These are phyloP conservation scores for Etheostoma perlongum DNA, from an alignment of 2,797 vertebrate genomes.

Conservation along the genomic window DNA sequence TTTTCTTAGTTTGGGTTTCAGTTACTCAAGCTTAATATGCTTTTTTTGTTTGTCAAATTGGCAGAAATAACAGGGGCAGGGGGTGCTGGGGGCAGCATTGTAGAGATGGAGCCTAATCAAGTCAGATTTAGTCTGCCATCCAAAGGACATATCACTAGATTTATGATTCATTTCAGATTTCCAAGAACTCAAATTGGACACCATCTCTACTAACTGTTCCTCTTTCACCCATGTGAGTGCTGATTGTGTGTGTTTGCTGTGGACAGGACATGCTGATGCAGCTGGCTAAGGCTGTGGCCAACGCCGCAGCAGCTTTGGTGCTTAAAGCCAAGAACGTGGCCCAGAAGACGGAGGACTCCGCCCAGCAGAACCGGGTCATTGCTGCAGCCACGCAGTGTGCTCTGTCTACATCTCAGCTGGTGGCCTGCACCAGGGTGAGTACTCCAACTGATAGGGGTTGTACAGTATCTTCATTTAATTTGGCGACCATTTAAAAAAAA, in stretches of 20 bases:
- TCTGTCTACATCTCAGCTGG: slow-evolving; percentile 96
- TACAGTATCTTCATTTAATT: too few relatives aligned
- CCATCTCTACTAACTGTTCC: too few relatives aligned
- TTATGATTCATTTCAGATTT: not conserved
- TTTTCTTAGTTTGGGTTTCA: too few relatives aligned
- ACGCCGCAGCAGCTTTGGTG: slow-evolving; percentile 93
- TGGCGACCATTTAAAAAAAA: too few relatives aligned
- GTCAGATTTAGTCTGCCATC: not conserved
- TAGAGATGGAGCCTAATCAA: not conserved
- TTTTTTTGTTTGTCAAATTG: too few relatives aligned
- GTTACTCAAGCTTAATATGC: too few relatives aligned
- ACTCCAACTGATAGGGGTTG: not conserved
- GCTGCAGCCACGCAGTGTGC: slow-evolving; percentile 97
- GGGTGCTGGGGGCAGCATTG: not conserved
- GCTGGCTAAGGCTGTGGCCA: slow-evolving; percentile 95
- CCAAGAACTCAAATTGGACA: not conserved
- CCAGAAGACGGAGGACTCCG: slow-evolving; percentile 92
- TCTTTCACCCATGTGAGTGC: not conserved
- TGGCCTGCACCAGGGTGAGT: slow-evolving; percentile 96
- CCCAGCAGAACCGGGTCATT: slow-evolving; percentile 94
- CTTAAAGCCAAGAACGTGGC: slow-evolving; percentile 98
- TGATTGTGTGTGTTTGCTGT: slow-evolving; percentile 1
- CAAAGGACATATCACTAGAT: not conserved
- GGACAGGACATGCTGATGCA: slow-evolving; percentile 97
- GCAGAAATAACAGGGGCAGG: too few relatives aligned